Base-by-base conservation (phyloP, 2,113 vertebrate species). In the Cyprinodon tularosa region DNA sequence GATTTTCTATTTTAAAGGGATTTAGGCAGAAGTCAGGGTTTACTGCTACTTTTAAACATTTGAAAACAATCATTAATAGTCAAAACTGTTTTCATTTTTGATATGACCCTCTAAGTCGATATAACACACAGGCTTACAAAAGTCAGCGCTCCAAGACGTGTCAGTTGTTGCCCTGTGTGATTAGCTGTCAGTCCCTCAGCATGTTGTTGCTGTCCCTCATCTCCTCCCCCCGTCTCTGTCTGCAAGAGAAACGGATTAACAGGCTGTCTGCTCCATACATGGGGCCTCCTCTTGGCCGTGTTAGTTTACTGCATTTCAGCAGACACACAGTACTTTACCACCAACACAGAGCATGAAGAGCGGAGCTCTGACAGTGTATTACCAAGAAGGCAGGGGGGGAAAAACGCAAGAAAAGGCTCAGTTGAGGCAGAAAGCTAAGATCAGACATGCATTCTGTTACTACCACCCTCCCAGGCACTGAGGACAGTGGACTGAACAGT, bases 241-340 rank as follows among this genome's bases (percentile, higher is more conserved):
- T 72, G 69, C 79, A 65, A 63, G 72, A 67, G 74, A 75, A 84
- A 82, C 29, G 87, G 89, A 91, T 91, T 91, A 91, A 74, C 80
- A 42, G 74, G 67, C 78, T 72, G 86, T 92, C 91, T 91, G 90
- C 40, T 80, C 48, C 69, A 15, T 37, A 65, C 81, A 81, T 81
- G 82, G 88, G 78, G 82, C 79, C 66, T 63, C 66, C 76, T 81
- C 76, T 76, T 9, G 2, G 0, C 68, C 66, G 62, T 44, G 71
- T 78, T 82, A 65, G 64, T 78, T 72, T 70, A 61, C 76, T 71
- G 0, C 76, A 78, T 86, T 86, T 85, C 77, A 66, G 50, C 72
- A 60, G 36, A 47, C 60, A 6, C 53, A 65, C 65, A 59, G n/a
- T 20, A 3, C 50, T n/a, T 53, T 17, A 2, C 48, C 68, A 38